Conservation (phyloP, 2,888 invertebrate genomes). For the Xanthorhoe spadicearia region DNA sequence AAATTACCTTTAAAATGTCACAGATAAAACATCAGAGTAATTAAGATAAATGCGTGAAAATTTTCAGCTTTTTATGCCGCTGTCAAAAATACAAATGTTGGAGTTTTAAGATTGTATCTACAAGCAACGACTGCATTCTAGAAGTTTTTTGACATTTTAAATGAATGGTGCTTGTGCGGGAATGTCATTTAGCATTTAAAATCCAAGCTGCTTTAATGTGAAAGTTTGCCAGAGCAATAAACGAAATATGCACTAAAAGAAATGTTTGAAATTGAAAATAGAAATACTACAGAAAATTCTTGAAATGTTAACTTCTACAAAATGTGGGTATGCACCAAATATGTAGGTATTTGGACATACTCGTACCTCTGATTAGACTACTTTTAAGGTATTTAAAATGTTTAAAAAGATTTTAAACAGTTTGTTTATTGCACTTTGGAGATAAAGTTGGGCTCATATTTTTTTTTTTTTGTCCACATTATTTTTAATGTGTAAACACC, state of each 20-base stretch:
- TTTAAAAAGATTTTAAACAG: too few relatives aligned
- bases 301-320: too few relatives aligned
- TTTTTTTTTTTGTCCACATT: too few relatives aligned
- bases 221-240: not conserved
- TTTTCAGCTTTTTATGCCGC: constrained; percentile 16
- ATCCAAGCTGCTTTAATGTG: not conserved
- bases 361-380: too few relatives aligned
- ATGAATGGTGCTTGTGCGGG: not conserved
- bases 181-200: not conserved
- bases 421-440: too few relatives aligned
- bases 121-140: not conserved
- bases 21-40: constrained; percentile 13
- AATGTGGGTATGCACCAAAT: too few relatives aligned
- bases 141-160: not conserved
- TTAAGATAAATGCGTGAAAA: constrained; percentile 17
- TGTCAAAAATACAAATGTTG: constrained; percentile 25
- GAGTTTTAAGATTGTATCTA: constrained; percentile 12
- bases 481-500: not conserved
- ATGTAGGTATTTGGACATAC: too few relatives aligned
- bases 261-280: too few relatives aligned
- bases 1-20: constrained; percentile 19
- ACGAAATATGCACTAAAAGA: too few relatives aligned
- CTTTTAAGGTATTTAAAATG: too few relatives aligned
- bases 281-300: too few relatives aligned
- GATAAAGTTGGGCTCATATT: too few relatives aligned